Conservation (phyloP, 2,888 invertebrate genomes). For the Dascillus cervinus region DNA sequence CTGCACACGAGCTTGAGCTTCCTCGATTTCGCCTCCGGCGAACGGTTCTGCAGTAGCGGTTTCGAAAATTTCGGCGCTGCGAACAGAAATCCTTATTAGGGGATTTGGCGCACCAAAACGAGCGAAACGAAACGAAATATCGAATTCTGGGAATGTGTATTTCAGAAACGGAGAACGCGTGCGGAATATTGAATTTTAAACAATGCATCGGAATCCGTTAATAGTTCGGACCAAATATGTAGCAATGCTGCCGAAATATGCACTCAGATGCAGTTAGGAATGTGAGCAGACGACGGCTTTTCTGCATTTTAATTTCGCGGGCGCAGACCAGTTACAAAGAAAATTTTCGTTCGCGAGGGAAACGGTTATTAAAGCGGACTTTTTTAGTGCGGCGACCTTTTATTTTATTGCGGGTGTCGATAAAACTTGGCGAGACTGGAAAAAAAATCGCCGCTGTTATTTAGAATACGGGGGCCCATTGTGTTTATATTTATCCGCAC, state of each 20-base stretch:
- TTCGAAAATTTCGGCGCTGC: background rate
- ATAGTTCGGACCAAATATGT: slow-evolving; percentile 41
- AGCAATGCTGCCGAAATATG: slow-evolving; percentile 28
- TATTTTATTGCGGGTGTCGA: no score
- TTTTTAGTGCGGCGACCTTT: no score
- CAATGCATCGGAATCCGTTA: slow-evolving; percentile 44
- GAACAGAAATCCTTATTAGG: background rate
- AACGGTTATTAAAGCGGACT: no score
- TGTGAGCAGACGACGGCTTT: slow-evolving; percentile 21
- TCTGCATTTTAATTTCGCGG: slow-evolving; percentile 25
- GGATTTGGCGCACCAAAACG: slow-evolving; percentile 1
- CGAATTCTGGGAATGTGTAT: slow-evolving; percentile 31
- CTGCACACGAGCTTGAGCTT: slow-evolving; percentile 62
- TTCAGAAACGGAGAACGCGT: slow-evolving; percentile 34
- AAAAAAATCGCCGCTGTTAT: no score
- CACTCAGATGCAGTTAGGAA: slow-evolving; percentile 23
- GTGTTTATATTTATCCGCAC: no score
- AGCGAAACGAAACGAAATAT: slow-evolving; percentile 15
- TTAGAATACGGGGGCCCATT: no score
- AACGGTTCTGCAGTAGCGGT: slow-evolving; percentile 9
- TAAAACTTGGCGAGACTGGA: no score
- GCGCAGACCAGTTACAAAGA: no score
- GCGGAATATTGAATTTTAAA: slow-evolving; percentile 42
- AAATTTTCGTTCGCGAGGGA: no score
- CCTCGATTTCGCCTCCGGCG: slow-evolving; percentile 17